These are phyloP conservation scores for Oxyura jamaicensis DNA, from an alignment of 2,113 vertebrate species.

Conservation along the genomic window DNA sequence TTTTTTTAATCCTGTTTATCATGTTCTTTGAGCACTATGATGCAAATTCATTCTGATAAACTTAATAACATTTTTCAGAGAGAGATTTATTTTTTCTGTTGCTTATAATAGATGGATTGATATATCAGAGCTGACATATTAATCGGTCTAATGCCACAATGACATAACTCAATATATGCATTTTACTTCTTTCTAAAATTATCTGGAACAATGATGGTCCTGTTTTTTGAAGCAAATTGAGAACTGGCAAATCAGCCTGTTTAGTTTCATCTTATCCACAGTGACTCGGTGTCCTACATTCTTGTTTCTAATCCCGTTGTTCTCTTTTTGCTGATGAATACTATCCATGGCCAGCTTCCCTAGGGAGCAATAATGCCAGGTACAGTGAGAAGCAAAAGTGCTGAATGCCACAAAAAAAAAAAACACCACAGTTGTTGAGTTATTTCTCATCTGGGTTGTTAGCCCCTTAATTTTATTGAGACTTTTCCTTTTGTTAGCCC, in stretches of 20 bases:
- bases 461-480: background rate
- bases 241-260: background rate
- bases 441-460: background rate
- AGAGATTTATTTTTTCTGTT: background rate
- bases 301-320: background rate
- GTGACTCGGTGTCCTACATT: background rate
- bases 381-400: background rate
- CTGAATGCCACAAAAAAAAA: background rate
- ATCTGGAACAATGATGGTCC: background rate
- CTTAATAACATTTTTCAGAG: background rate
- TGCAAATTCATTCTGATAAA: background rate
- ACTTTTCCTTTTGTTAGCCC: fast-evolving
- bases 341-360: background rate
- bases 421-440: background rate
- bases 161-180: background rate
- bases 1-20: background rate
- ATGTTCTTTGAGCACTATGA: background rate
- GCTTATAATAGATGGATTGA: background rate
- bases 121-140: background rate
- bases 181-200: background rate
- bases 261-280: background rate
- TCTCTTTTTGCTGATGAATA: background rate
- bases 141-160: background rate
- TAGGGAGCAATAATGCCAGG: background rate
- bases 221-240: background rate